These are phyloP conservation scores for Nanorana parkeri DNA, from an alignment of 2,113 vertebrate genomes.

Conservation along the genomic window DNA sequence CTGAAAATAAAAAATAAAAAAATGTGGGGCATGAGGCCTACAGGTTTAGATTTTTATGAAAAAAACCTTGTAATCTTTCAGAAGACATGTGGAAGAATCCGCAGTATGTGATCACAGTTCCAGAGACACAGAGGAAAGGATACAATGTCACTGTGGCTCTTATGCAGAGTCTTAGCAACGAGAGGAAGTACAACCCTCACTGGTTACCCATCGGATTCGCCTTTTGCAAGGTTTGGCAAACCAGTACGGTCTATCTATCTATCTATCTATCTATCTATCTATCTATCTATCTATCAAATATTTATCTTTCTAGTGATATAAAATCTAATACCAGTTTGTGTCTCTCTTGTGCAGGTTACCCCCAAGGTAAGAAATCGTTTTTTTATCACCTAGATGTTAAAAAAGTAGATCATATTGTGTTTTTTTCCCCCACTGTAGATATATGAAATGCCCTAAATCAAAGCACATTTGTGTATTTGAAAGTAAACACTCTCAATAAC, in stretches of 20 bases:
- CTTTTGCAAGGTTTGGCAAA: constrained; percentile 65
- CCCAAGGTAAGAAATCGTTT: constrained; percentile 33
- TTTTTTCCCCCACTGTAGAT: too few species aligned
- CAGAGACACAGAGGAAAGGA: constrained; percentile 44
- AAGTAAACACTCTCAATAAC: too few species aligned
- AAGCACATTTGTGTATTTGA: too few species aligned
- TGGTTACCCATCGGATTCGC: constrained; percentile 61
- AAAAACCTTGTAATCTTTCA: constrained; percentile 47
- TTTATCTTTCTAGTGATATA: background rate
- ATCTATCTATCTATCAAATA: too few species aligned
- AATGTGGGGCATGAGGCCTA: too few species aligned
- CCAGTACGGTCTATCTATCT: too few species aligned
- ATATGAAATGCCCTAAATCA: too few species aligned
- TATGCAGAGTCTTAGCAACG: constrained; percentile 57
- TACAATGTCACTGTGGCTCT: constrained; percentile 68
- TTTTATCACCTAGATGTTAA: too few species aligned
- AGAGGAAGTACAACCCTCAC: background rate
- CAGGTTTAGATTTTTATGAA: too few species aligned
- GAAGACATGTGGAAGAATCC: constrained; percentile 54
- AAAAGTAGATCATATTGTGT: too few species aligned
- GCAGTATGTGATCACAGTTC: constrained; percentile 66
- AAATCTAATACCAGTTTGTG: background rate
- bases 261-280: too few species aligned
- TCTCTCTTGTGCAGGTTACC: constrained; percentile 28
- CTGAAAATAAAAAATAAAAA: too few species aligned